Evolutionary conservation across 2,888 invertebrate genomes (phyloP), one percentile per base, ranked within the genome.

Genomic region (Biston stratarius): DNA sequence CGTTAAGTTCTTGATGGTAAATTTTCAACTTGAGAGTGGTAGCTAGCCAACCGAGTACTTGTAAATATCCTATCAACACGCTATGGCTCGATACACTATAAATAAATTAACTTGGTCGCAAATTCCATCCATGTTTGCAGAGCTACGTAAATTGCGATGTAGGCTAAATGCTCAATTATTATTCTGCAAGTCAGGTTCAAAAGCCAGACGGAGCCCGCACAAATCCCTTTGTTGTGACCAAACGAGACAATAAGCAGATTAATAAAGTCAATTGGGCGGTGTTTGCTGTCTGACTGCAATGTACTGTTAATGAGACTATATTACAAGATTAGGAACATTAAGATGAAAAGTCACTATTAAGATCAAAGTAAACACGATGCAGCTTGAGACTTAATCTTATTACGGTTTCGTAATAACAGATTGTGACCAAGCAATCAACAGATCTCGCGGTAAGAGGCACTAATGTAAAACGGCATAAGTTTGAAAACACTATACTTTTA

Each of bases 161-260:
- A 24, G 10, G 56, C 34, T 14, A 9, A 42, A 34, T 62, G 34
- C 42, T 56, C 62, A 62, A 53, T n/a, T n/a, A n/a, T n/a, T n/a
- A n/a, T 51, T 33, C 42, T 52, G 52, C 49, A 59, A 34, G 34
- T 45, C 52, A 61, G 47, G 62, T 62, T 62, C 62, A 63, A 63
- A 57, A 63, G 57, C 63, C 63, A 64, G 63, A 64, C 63, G 45
- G 57, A 24, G 42, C 51, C 63, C 12, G 45, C 51, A 44, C 38
- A 53, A 63, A 63, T 49, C 53, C 56, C 63, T 57, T 63, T 44
- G 44, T 24, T 57, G 42, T 14, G 24, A 24, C 45, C 55, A 44
- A 42, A 49, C 34, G 56, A 58, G 57, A 51, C 63, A 64, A 64
- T 64, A 33, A 40, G 51, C 24, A 7, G 49, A 44, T 57, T 51